A percentile compares a stretch with the other conserved stretches of the same genome.
Evolutionary conservation across 2,113 vertebrate genomes (phyloP).

Genomic region (Elachura formosa): DNA sequence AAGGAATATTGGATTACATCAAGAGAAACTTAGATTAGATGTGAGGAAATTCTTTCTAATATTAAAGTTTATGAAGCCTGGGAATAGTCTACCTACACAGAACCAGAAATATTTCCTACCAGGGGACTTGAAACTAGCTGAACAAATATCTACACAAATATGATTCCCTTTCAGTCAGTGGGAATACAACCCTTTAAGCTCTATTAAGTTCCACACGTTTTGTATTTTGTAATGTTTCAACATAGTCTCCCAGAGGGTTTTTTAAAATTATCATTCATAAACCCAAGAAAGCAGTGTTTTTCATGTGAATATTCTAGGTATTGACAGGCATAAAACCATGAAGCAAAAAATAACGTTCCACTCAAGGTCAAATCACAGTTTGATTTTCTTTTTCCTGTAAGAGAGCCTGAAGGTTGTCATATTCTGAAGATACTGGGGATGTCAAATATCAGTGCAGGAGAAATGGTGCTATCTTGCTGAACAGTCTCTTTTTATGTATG

Average conservation of each 20-base stretch:
- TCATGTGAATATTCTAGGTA: neutral
- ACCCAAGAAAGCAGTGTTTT: neutral
- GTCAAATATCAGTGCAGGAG: neutral
- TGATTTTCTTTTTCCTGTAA: neutral
- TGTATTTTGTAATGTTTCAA: neutral
- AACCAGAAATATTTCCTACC: neutral
- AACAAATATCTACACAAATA: neutral
- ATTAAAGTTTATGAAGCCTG: neutral
- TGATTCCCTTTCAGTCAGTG: neutral
- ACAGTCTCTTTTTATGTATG: neutral
- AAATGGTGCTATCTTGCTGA: neutral
- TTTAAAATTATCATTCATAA: neutral
- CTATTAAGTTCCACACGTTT: neutral
- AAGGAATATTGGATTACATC: neutral
- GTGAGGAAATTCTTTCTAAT: neutral
- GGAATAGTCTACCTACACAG: neutral
- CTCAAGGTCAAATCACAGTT: neutral
- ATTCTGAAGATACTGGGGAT: neutral
- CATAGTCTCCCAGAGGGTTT: neutral
- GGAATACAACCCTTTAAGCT: neutral
- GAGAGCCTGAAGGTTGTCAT: neutral
- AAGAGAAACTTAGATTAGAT: neutral
- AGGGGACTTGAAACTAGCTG: neutral
- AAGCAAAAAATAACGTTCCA: neutral
- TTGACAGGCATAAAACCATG: neutral